Evolutionary conservation across 2,888 invertebrate species (phyloP).

Genomic region (Stenolophus ochropezus): DNA sequence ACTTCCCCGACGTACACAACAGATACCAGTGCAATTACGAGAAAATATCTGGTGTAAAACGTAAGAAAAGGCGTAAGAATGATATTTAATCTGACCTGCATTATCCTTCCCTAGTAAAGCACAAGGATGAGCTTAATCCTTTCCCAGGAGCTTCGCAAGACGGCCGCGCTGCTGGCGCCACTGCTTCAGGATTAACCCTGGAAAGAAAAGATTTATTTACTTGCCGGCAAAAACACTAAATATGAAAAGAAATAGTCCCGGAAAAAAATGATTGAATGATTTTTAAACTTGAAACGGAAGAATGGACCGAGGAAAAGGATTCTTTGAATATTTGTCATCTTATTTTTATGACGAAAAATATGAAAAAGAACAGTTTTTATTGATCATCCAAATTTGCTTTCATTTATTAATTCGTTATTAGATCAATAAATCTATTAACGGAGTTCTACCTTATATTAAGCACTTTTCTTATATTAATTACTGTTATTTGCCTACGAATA

Average conservation of each 20-base stretch:
- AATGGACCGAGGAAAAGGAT: not conserved
- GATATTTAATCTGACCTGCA: slow-evolving; percentile 43
- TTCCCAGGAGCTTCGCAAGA: not conserved
- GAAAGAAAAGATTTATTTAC: slow-evolving; percentile 41
- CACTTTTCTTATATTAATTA: too few species aligned
- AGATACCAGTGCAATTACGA: not conserved
- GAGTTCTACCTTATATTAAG: too few species aligned
- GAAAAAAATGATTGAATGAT: not conserved
- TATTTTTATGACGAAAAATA: too few species aligned
- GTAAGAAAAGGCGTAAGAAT: slow-evolving; percentile 32
- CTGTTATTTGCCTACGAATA: too few species aligned
- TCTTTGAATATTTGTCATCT: not conserved
- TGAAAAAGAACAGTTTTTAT: too few species aligned
- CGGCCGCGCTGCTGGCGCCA: not conserved
- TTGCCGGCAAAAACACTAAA: not conserved
- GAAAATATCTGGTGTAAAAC: slow-evolving; percentile 2
- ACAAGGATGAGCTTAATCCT: slow-evolving; percentile 10
- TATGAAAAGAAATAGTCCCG: slow-evolving; percentile 3
- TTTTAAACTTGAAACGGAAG: not conserved
- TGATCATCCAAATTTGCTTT: too few species aligned
- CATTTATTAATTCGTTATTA: too few species aligned
- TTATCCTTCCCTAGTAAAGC: slow-evolving; percentile 21
- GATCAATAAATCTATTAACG: too few species aligned
- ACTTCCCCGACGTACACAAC: not conserved
- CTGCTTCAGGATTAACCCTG: not conserved